A percentile compares a stretch with the other conserved stretches of the same genome.
Conservation (phyloP, 2,888 invertebrate species). For the Amiota communis region DNA sequence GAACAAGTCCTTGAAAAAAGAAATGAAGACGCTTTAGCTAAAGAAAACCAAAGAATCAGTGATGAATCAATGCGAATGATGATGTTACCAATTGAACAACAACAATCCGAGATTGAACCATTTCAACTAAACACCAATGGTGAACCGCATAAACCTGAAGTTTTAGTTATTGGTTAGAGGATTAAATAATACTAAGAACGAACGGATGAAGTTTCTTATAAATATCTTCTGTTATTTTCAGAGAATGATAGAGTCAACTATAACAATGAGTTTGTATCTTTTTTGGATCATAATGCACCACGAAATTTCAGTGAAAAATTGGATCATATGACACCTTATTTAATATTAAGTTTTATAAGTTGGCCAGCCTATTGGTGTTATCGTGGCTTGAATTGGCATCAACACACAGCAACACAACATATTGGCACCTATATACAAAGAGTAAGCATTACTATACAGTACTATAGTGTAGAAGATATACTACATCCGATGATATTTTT, state of each 20-base stretch:
- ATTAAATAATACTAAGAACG: background rate
- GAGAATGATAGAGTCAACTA: constrained; percentile 40
- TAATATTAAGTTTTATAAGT: constrained; percentile 51
- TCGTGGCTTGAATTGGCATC: constrained; percentile 56
- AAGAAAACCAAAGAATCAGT: background rate
- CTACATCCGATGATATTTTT: too few species aligned
- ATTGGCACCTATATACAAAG: constrained; percentile 54
- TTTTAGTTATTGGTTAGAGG: background rate
- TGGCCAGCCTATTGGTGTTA: constrained; percentile 63
- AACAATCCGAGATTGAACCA: too few species aligned
- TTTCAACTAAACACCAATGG: too few species aligned
- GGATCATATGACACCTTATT: constrained; percentile 48
- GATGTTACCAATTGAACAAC: too few species aligned
- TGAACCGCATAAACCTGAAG: too few species aligned
- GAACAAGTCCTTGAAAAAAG: background rate
- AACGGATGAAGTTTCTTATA: background rate
- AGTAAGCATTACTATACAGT: constrained; percentile 38
- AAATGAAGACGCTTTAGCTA: too few species aligned
- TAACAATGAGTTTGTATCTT: constrained; percentile 49
- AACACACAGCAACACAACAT: constrained; percentile 38
- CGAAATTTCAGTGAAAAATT: constrained; percentile 52
- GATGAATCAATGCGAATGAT: background rate
- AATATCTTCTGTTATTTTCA: background rate
- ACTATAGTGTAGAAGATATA: too few species aligned
- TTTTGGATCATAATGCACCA: constrained; percentile 54